Percentiles rank a stretch among this genome's conserved stretches.
phyloP scores from a whole-genome alignment of 92 coral and sea anemone species.

The Parazoanthus darwini region DNA sequence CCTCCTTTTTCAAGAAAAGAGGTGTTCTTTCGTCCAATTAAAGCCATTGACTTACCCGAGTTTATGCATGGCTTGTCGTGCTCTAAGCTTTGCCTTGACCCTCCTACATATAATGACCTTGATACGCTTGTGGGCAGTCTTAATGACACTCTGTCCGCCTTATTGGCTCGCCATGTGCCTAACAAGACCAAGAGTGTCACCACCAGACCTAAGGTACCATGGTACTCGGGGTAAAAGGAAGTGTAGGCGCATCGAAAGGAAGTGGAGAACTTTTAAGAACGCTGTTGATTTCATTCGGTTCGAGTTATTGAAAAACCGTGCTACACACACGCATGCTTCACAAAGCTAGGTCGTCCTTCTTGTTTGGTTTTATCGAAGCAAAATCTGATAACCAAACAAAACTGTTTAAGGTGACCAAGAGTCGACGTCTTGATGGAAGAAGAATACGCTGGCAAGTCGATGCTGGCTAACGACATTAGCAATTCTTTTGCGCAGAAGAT shows the following conservation, averaged over 20 bases:
- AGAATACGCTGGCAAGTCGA: constrained; percentile 39
- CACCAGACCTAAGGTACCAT: constrained; percentile 42
- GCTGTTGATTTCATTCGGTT: constrained; percentile 24
- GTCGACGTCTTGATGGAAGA: constrained; percentile 21
- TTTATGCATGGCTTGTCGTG: no score
- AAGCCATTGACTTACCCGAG: constrained; percentile 7
- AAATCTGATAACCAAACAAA: constrained; percentile 43
- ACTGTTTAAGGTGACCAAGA: constrained; percentile 44
- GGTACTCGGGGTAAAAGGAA: constrained; percentile 50
- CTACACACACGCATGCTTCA: constrained; percentile 16
- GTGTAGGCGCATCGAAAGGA: constrained; percentile 48
- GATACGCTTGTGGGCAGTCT: constrained; percentile 12
- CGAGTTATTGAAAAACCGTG: constrained; percentile 5
- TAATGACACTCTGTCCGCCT: constrained; percentile 12
- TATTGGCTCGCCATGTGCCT: constrained; percentile 41
- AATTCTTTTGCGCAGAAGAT: constrained; percentile 42
- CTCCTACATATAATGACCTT: background rate
- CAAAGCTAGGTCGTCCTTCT: constrained; percentile 39
- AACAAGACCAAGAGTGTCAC: constrained; percentile 43
- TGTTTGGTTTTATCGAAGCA: constrained; percentile 29
- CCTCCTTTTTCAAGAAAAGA: no score
- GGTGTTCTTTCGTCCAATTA: background rate
- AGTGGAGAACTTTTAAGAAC: constrained; percentile 30
- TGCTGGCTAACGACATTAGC: constrained; percentile 46
- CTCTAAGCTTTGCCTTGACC: no score